These are phyloP conservation scores for Eupithecia inturbata DNA, from an alignment of 2,888 invertebrate species.

Conservation along the genomic window DNA sequence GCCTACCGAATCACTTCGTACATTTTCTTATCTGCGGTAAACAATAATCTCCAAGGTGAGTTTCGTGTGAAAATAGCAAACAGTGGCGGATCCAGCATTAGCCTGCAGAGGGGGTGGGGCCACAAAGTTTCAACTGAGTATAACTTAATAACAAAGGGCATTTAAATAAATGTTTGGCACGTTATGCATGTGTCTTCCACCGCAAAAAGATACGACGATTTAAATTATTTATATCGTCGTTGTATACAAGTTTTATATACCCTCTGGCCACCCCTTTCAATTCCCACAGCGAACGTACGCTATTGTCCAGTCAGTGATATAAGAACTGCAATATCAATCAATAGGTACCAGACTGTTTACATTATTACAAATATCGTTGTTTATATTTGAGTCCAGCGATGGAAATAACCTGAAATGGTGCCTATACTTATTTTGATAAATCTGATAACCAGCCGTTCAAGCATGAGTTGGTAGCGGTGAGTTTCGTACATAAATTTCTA, in stretches of 20 bases:
- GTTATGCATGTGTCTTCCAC: not conserved
- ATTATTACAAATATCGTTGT: not conserved
- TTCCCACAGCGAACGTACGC: not conserved
- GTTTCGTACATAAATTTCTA: not conserved
- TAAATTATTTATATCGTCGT: not conserved
- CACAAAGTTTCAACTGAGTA: not conserved
- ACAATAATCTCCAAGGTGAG: constrained; percentile 3
- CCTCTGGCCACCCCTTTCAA: not conserved
- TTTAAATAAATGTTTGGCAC: not conserved
- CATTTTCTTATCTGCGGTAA: not conserved
- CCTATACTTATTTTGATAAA: not conserved
- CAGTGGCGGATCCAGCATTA: not conserved
- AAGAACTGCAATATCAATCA: not conserved
- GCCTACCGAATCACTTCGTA: constrained; percentile 1
- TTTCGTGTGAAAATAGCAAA: not conserved
- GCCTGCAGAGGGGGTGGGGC: not conserved
- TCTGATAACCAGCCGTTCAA: not conserved
- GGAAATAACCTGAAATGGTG: not conserved
- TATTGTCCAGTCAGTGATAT: not conserved
- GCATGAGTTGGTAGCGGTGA: not conserved
- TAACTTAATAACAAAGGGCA: not conserved
- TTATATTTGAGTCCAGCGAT: not conserved
- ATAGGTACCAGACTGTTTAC: not conserved
- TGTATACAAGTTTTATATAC: not conserved
- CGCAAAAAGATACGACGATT: not conserved